These are phyloP conservation scores for Philhelius pedissequus DNA, from an alignment of 2,888 invertebrate genomes.

Conservation along the genomic window DNA sequence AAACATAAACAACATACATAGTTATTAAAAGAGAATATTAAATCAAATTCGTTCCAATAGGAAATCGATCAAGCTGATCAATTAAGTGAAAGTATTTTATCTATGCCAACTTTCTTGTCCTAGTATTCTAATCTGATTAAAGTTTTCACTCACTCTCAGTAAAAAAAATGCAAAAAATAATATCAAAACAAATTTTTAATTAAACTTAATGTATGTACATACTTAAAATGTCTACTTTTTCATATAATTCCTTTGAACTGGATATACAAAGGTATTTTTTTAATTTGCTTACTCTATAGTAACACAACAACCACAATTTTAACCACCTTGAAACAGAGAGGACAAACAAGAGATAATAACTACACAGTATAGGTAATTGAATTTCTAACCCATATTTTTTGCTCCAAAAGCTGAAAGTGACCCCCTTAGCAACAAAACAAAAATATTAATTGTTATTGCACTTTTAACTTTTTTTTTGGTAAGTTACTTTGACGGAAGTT, in stretches of 20 bases:
- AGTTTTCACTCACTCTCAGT: neutral
- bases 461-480: neutral
- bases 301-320: slow-evolving; percentile 46
- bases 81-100: neutral
- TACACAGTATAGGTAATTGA: slow-evolving; percentile 26
- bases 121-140: neutral
- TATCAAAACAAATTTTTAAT: neutral
- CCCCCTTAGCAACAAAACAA: slow-evolving; percentile 55
- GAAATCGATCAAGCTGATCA: neutral
- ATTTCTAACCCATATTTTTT: slow-evolving; percentile 49
- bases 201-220: neutral
- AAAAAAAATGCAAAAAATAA: neutral
- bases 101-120: neutral
- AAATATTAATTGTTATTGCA: slow-evolving; percentile 20
- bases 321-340: slow-evolving; percentile 37
- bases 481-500: neutral
- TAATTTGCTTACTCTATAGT: slow-evolving; percentile 37
- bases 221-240: slow-evolving; percentile 1
- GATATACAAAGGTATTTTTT: neutral
- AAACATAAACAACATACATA: neutral
- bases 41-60: neutral
- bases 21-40: neutral
- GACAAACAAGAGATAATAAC: slow-evolving; percentile 57
- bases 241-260: slow-evolving; percentile 43
- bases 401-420: slow-evolving; percentile 23